Evolutionary conservation across 2,113 vertebrate species (phyloP).

Genomic region (Ameiurus melas): DNA sequence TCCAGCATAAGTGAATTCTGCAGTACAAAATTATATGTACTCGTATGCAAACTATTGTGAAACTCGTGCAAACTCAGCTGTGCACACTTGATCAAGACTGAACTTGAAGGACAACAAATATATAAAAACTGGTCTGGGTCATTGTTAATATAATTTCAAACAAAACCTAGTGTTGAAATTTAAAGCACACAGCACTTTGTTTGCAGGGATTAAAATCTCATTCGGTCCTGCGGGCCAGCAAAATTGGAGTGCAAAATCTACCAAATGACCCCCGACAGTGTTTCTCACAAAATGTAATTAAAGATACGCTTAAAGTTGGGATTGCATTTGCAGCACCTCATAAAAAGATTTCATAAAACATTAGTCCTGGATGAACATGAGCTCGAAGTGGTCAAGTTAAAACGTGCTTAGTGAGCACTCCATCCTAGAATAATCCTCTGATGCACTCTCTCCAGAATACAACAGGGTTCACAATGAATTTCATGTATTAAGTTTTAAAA

Average conservation of each 20-base stretch:
- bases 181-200: constrained; percentile 50
- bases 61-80: not conserved
- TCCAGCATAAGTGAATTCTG: not conserved
- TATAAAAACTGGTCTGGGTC: constrained; percentile 32
- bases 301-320: constrained; percentile 29
- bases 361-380: not conserved
- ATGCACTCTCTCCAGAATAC: not conserved
- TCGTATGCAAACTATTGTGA: not conserved
- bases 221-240: constrained; percentile 23
- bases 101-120: constrained; percentile 31
- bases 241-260: constrained; percentile 16
- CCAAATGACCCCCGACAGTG: constrained; percentile 4
- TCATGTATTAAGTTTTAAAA: not conserved
- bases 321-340: not conserved
- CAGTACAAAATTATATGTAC: not conserved
- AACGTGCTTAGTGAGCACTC: constrained; percentile 12
- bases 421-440: not conserved
- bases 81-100: constrained; percentile 37
- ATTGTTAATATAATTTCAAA: constrained; percentile 47
- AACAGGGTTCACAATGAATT: not conserved
- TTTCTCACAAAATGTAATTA: constrained; percentile 44
- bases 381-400: not conserved
- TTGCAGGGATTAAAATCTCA: constrained; percentile 57
- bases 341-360: constrained; percentile 5
- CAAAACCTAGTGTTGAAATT: constrained; percentile 37